Conservation (phyloP, 2,888 invertebrate genomes). For the Acanthococcus lagerstroemiae region DNA sequence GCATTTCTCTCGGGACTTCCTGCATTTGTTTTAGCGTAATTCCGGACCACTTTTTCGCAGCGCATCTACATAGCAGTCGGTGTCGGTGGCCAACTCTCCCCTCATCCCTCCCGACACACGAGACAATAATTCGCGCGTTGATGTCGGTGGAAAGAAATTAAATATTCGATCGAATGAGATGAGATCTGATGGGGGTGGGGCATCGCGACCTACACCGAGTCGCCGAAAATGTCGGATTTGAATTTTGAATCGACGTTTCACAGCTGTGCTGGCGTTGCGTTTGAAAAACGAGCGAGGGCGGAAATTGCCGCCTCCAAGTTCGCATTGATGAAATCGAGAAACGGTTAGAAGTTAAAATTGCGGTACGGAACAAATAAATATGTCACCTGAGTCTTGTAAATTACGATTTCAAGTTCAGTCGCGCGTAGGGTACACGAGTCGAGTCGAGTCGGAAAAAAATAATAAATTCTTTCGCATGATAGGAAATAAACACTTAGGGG, state of each 20-base stretch:
- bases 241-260: too few relatives aligned
- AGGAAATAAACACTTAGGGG: slow-evolving; percentile 1
- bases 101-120: not conserved
- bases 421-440: not conserved
- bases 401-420: not conserved
- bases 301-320: too few relatives aligned
- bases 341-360: not conserved
- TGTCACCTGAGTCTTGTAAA: not conserved
- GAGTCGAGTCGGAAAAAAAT: not conserved
- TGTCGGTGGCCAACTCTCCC: too few relatives aligned
- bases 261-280: too few relatives aligned
- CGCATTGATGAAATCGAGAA: too few relatives aligned
- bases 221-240: too few relatives aligned
- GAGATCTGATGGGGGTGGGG: too few relatives aligned
- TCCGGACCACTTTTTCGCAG: not conserved
- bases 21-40: not conserved
- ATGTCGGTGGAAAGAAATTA: not conserved
- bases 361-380: not conserved
- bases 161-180: not conserved
- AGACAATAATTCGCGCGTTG: not conserved
- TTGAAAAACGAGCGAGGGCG: too few relatives aligned
- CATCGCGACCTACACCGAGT: too few relatives aligned
- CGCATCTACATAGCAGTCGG: too few relatives aligned
- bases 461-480: not conserved
- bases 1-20: not conserved